Conservation (phyloP, 92 coral and sea anemone genomes). For the Phenganax stokvisi region DNA sequence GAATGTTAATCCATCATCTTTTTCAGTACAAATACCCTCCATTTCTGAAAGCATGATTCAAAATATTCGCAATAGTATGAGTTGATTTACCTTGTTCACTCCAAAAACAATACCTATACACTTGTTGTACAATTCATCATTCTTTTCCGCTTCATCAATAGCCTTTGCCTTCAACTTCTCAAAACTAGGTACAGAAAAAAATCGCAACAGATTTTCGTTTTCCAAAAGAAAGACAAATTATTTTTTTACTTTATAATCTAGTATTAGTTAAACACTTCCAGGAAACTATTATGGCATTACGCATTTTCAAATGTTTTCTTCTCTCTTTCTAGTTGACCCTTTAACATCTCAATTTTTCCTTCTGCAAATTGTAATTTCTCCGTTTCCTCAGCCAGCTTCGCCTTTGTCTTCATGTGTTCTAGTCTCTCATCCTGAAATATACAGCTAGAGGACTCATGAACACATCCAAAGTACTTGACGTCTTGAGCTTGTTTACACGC, state of each 20-base stretch:
- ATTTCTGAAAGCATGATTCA: constrained; percentile 55
- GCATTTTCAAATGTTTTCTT: constrained; percentile 85
- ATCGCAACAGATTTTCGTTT: background rate
- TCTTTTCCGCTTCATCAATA: constrained; percentile 62
- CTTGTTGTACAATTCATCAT: constrained; percentile 64
- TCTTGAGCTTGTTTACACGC: background rate
- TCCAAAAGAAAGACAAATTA: background rate
- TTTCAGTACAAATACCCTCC: constrained; percentile 84
- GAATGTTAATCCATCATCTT: constrained; percentile 78
- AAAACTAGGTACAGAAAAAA: constrained; percentile 50
- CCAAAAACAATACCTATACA: constrained; percentile 62
- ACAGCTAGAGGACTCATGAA: background rate
- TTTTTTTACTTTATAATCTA: background rate
- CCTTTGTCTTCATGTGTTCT: constrained; percentile 87
- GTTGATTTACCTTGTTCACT: background rate
- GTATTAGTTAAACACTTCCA: background rate
- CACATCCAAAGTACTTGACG: background rate
- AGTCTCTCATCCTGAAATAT: constrained; percentile 73
- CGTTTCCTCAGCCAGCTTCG: constrained; percentile 84
- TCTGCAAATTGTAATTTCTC: constrained; percentile 95
- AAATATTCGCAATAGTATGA: background rate
- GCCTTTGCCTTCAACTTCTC: constrained; percentile 75
- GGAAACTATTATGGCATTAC: constrained; percentile 37
- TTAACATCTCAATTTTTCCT: constrained; percentile 87
- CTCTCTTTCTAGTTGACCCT: constrained; percentile 78